phyloP scores from a whole-genome alignment of 2,113 vertebrate species.

The Varanus komodoensis region DNA sequence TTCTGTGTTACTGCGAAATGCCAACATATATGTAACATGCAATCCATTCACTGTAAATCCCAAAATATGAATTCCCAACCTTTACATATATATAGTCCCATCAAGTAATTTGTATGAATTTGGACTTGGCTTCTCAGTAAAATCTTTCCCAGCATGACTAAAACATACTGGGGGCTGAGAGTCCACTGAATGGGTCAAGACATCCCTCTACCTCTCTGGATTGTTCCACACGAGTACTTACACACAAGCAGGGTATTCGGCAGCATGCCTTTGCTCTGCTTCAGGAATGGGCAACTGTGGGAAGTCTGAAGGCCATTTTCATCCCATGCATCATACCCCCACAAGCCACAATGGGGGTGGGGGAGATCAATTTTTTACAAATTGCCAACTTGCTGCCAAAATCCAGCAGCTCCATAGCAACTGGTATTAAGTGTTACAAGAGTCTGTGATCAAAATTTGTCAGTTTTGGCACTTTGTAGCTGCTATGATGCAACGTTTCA shows the following conservation, averaged over 20 bases:
- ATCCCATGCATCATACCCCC: no score
- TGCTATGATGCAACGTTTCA: no score
- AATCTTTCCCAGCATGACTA: neutral
- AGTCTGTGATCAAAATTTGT: no score
- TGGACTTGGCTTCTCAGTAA: neutral
- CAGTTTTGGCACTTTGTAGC: no score
- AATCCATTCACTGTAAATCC: neutral
- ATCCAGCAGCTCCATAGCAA: no score
- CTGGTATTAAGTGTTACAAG: no score
- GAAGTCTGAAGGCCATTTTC: no score
- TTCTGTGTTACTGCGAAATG: neutral
- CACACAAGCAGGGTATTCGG: neutral
- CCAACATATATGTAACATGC: neutral
- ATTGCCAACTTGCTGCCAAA: no score
- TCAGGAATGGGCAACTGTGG: neutral
- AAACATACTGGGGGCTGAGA: neutral
- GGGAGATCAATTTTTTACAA: no score
- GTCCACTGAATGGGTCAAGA: neutral
- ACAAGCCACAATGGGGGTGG: no score
- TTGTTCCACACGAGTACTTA: neutral
- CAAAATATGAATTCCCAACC: no score
- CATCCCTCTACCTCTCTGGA: neutral
- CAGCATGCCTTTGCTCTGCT: neutral
- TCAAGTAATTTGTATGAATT: neutral
- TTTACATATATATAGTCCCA: no score